A percentile compares a stretch with the other conserved stretches of the same genome.
phyloP scores from a whole-genome alignment of 2,113 vertebrate species.

The Monopterus albus region DNA sequence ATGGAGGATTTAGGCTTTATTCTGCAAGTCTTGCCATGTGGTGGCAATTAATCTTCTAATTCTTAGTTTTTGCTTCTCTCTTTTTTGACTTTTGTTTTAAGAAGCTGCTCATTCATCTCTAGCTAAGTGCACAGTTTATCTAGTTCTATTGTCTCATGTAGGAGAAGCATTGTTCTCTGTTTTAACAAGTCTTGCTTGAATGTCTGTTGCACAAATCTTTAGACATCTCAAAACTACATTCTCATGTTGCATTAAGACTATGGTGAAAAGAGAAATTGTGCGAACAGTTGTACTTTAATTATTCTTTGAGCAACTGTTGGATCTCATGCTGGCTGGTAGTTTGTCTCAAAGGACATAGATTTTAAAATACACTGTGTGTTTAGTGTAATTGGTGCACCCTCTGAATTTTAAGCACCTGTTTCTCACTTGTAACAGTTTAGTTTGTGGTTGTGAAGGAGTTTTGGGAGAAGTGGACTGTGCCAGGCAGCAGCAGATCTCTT shows the following conservation, averaged over 20 bases:
- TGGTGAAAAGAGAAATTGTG: slow-evolving; percentile 29
- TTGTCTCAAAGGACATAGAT: slow-evolving; percentile 37
- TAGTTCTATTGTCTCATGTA: neutral
- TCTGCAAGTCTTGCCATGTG: neutral
- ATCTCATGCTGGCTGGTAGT: slow-evolving; percentile 14
- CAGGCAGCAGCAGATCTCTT: slow-evolving; percentile 64
- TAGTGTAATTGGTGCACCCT: slow-evolving; percentile 42
- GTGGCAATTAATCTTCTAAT: slow-evolving; percentile 3
- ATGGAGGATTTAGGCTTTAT: slow-evolving; percentile 3
- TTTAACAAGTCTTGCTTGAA: neutral
- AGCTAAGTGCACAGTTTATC: neutral
- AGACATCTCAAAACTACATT: slow-evolving; percentile 3
- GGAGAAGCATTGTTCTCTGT: slow-evolving; percentile 3
- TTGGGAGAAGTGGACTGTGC: slow-evolving; percentile 41
- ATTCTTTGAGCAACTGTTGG: slow-evolving; percentile 19
- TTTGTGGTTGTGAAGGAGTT: slow-evolving; percentile 58
- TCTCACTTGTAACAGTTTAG: slow-evolving; percentile 31
- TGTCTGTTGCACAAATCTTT: slow-evolving; percentile 1
- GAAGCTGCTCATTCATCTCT: neutral
- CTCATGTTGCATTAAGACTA: slow-evolving; percentile 19
- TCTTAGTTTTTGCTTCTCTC: neutral
- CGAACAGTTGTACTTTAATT: slow-evolving; percentile 16
- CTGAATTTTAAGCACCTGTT: slow-evolving; percentile 55
- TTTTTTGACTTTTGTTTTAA: neutral
- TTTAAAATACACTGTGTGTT: slow-evolving; percentile 15